These are phyloP conservation scores for Passerina amoena DNA, from an alignment of 2,113 vertebrate genomes.

Conservation along the genomic window DNA sequence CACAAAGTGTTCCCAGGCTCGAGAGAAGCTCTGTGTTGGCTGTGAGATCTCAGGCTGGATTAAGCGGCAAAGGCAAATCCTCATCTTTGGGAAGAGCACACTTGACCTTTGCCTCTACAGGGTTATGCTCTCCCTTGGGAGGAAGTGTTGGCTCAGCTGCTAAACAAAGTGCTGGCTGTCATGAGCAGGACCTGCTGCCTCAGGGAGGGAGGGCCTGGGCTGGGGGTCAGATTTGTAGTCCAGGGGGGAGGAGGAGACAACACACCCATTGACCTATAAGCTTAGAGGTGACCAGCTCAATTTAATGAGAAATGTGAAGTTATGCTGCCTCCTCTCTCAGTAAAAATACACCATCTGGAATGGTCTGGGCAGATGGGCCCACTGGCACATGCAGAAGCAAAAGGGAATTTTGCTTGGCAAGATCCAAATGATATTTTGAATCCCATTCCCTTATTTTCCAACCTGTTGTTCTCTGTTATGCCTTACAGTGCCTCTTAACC, in stretches of 20 bases:
- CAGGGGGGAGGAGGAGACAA: neutral
- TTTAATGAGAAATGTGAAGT: slow-evolving; percentile 7
- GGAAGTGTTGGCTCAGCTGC: slow-evolving; percentile 48
- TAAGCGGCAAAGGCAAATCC: slow-evolving; percentile 32
- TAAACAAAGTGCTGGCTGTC: neutral
- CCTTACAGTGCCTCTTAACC: neutral
- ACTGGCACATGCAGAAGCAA: neutral
- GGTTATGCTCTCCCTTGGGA: neutral
- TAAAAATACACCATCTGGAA: neutral
- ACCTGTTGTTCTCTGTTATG: neutral
- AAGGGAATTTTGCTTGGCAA: neutral
- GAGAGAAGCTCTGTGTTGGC: neutral
- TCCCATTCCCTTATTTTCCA: neutral
- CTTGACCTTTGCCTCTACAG: slow-evolving; percentile 54
- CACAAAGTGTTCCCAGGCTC: neutral
- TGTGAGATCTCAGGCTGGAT: neutral
- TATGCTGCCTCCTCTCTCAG: neutral
- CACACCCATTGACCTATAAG: neutral
- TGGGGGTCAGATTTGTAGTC: neutral
- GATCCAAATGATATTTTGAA: neutral
- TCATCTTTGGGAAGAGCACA: slow-evolving; percentile 58
- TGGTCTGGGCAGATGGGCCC: neutral
- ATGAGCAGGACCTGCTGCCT: slow-evolving; percentile 9
- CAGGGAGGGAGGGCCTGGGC: neutral
- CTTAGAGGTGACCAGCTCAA: neutral